Evolutionary conservation across 2,888 invertebrate species (phyloP).

Genomic region (Clistopyga incitator): DNA sequence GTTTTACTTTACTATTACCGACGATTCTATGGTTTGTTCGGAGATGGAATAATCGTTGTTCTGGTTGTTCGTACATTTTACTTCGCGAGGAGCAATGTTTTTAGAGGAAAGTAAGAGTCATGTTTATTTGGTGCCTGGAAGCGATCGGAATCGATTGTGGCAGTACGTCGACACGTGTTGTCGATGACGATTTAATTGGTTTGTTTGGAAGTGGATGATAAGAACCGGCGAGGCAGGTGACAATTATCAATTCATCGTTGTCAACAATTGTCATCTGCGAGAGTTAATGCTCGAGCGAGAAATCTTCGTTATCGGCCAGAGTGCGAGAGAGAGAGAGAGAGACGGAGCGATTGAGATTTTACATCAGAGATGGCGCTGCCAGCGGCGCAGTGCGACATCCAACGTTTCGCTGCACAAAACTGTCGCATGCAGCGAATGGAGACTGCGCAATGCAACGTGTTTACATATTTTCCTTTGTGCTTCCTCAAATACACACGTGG

Average conservation of each 20-base stretch:
- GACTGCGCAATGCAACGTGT: constrained; percentile 8
- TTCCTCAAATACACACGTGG: constrained; percentile 10
- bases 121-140: neutral
- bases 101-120: neutral
- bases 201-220: neutral
- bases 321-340: neutral
- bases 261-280: neutral
- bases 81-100: neutral
- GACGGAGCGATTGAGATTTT: neutral
- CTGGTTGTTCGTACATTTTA: neutral
- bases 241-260: neutral
- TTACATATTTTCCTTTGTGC: neutral
- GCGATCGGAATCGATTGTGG: neutral
- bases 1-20: too few relatives aligned
- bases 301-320: constrained; percentile 46
- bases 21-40: neutral
- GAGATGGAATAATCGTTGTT: neutral
- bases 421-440: constrained; percentile 27
- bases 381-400: constrained; percentile 35
- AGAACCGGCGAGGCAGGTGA: constrained; percentile 5
- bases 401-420: constrained; percentile 27
- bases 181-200: neutral
- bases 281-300: neutral
- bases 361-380: constrained; percentile 29
- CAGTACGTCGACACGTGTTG: neutral